Conservation (phyloP, 92 coral and sea anemone genomes). For the Epizoanthus rinbou region DNA sequence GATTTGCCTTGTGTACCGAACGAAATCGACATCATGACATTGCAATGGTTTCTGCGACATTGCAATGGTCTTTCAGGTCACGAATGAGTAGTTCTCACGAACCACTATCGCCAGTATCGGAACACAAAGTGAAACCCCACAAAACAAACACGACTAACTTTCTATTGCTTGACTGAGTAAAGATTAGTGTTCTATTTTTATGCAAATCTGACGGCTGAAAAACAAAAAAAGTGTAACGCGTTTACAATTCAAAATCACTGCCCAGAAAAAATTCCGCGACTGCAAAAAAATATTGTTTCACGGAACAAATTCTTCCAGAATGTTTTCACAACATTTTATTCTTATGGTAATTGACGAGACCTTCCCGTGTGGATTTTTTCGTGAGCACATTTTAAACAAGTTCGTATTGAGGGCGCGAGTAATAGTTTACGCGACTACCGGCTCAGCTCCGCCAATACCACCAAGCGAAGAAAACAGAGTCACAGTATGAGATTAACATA, state of each 20-base stretch:
- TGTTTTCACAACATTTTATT: not conserved
- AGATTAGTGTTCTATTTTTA: constrained; percentile 73
- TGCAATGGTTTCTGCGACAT: not conserved
- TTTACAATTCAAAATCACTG: constrained; percentile 31
- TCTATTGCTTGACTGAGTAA: constrained; percentile 50
- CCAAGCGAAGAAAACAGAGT: not conserved
- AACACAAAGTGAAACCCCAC: not conserved
- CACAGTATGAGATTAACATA: constrained; percentile 16
- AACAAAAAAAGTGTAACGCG: constrained; percentile 32
- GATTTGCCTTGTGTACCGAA: not conserved
- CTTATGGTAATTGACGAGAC: not conserved
- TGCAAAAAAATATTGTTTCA: constrained; percentile 6
- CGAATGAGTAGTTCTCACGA: constrained; percentile 3
- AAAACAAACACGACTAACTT: constrained; percentile 54
- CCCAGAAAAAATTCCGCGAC: constrained; percentile 32
- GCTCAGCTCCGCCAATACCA: constrained; percentile 3
- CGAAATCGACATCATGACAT: constrained; percentile 7
- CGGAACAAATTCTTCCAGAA: not conserved
- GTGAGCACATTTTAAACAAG: not conserved
- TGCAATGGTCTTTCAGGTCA: constrained; percentile 14
- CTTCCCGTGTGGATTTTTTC: not conserved
- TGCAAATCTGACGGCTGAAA: constrained; percentile 65
- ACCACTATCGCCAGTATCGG: not conserved
- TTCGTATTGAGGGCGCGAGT: not conserved
- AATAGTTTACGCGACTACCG: not conserved